phyloP scores from a whole-genome alignment of 1,140 invertebrate genomes.

The Lerema accius region DNA sequence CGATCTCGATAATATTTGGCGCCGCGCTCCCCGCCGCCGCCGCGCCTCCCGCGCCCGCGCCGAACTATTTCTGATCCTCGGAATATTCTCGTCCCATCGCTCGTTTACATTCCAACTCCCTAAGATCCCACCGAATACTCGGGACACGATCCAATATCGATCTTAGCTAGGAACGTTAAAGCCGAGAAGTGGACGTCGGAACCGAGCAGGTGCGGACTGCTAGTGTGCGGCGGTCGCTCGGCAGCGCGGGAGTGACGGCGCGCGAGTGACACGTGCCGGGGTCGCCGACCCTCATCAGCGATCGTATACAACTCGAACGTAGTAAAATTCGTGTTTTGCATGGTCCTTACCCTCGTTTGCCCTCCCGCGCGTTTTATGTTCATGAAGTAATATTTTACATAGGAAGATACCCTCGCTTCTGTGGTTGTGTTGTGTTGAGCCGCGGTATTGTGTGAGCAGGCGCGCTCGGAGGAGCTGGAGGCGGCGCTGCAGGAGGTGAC shows the following conservation, averaged over 20 bases:
- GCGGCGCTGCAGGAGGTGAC: slow-evolving; percentile 78
- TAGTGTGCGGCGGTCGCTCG: slow-evolving; percentile 30
- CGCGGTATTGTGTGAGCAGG: slow-evolving; percentile 73
- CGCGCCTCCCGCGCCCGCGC: slow-evolving; percentile 25
- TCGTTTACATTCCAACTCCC: slow-evolving; percentile 35
- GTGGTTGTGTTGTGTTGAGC: slow-evolving; percentile 36
- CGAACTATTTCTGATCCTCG: slow-evolving; percentile 59
- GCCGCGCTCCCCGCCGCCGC: background rate
- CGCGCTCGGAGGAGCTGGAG: slow-evolving; percentile 87
- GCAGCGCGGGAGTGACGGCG: slow-evolving; percentile 28
- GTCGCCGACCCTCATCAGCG: too few relatives aligned
- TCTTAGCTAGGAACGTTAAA: background rate
- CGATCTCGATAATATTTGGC: too few relatives aligned
- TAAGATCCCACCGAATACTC: slow-evolving; percentile 24
- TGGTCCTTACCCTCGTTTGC: too few relatives aligned
- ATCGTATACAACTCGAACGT: too few relatives aligned
- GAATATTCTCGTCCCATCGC: slow-evolving; percentile 61
- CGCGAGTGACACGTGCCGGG: too few relatives aligned
- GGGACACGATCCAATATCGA: slow-evolving; percentile 1
- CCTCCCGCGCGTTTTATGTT: too few relatives aligned
- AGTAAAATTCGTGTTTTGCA: too few relatives aligned
- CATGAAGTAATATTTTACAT: too few relatives aligned
- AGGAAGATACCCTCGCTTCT: too few relatives aligned
- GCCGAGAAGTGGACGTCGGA: slow-evolving; percentile 2
- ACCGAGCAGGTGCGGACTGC: slow-evolving; percentile 5